Base-by-base conservation (phyloP, 2,797 vertebrate species). In the Limosa lapponica region DNA sequence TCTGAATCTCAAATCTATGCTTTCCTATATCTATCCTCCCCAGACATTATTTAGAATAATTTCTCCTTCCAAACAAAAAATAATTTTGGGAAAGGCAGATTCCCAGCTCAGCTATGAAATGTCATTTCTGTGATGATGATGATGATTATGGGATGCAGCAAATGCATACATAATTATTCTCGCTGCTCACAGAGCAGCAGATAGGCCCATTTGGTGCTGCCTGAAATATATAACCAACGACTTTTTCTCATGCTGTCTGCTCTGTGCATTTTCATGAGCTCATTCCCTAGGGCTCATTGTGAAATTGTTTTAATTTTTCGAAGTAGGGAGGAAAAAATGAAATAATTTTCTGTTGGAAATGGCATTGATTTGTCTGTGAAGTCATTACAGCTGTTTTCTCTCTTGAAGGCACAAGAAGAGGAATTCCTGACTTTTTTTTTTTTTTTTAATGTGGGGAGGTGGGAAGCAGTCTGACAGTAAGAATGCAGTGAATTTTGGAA, bases 91-190 rank as follows among this genome's bases (percentile, higher is more conserved):
- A 97, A 97, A 94, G 74, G 91, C 95, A 90, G 54, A 89, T 88
- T 97, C 87, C 95, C 95, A 95, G 66, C 82, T 90, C 89, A 37
- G 95, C 91, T 87, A 93, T 77, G 89, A 97, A 96, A 97, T 95
- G 89, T 95, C 96, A 95, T 95, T 88, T 96, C 91, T 34, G 57
- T 73, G 70, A 51, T 92, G 94, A 90, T 92, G 94, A 90, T 78
- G 91, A 92, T 96, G 95, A 96, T 98, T 97, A 97, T 96, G 96
- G 95, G 95, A 97, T 96, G 77, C 91, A 91, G 92, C 84, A 87
- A 93, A 93, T 80, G 94, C 97, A 95, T 96, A 88, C 95, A 94
- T 81, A 96, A 96, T 92, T 95, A 95, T 88, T 95, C 95, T 95
- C 41, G 30, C 86, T 95, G 79, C 86, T 96, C 62, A 24, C 92